Conservation (phyloP, 1,140 invertebrate species). For the Drosophila nikananu region DNA sequence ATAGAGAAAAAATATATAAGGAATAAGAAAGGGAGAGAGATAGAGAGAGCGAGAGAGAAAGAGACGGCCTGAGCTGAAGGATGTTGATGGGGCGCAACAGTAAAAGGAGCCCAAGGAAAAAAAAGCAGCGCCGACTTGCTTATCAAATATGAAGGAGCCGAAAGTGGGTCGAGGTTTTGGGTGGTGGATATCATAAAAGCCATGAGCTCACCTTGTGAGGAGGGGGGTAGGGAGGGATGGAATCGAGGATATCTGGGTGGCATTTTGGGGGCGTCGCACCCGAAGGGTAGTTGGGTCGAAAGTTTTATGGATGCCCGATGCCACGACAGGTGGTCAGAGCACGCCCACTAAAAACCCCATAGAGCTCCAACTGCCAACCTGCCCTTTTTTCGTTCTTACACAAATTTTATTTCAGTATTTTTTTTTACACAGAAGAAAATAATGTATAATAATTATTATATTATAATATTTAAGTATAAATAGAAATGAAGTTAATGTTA, state of each 20-base stretch:
- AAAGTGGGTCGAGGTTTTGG: conserved; percentile 62
- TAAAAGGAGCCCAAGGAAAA: conserved; percentile 46
- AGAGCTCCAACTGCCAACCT: conserved; percentile 4
- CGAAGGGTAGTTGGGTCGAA: conserved; percentile 77
- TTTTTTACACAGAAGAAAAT: conserved; percentile 6
- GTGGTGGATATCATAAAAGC: conserved; percentile 70
- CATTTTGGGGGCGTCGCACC: conserved; percentile 40
- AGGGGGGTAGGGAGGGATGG: background rate
- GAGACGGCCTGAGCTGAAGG: conserved; percentile 41
- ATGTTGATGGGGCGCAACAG: conserved; percentile 80
- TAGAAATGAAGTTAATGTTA: too few relatives aligned
- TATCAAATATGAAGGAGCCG: conserved; percentile 82
- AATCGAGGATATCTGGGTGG: conserved; percentile 12
- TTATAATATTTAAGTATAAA: too few relatives aligned
- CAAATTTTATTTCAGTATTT: conserved; percentile 42
- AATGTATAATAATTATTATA: too few relatives aligned
- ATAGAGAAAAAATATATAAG: conserved; percentile 25
- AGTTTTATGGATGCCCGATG: conserved; percentile 69
- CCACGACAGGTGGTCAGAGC: conserved; percentile 68
- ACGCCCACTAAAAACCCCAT: conserved; percentile 36
- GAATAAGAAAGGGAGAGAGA: background rate
- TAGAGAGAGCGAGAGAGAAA: conserved; percentile 11
- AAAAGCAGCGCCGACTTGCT: conserved; percentile 63
- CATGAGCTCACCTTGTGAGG: conserved; percentile 66
- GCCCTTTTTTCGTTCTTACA: conserved; percentile 35